A percentile compares a stretch with the other conserved stretches of the same genome.
These are phyloP conservation scores for Rhorus exstirpatorius DNA, from an alignment of 2,888 invertebrate genomes.

Conservation along the genomic window DNA sequence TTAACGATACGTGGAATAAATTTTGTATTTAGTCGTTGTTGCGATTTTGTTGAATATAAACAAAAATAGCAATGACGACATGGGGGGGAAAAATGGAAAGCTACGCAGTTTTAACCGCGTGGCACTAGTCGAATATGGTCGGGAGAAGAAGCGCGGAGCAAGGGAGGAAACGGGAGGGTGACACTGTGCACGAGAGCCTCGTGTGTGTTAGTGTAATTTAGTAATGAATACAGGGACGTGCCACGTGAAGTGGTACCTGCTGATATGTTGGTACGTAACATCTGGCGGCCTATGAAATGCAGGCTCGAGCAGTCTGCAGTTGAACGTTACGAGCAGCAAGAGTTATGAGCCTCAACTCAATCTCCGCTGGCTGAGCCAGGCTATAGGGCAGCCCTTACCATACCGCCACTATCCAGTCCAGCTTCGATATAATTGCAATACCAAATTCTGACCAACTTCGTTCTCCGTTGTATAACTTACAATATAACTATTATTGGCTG, in stretches of 20 bases:
- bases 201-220: slow-evolving; percentile 76
- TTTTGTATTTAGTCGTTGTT: slow-evolving; percentile 19
- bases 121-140: too few species aligned
- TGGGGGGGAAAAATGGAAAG: slow-evolving; percentile 60
- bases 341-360: slow-evolving; percentile 82
- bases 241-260: slow-evolving; percentile 79
- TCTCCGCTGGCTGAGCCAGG: slow-evolving; percentile 73
- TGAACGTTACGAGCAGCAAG: slow-evolving; percentile 82
- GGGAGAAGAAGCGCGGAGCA: neutral
- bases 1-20: slow-evolving; percentile 15
- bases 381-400: slow-evolving; percentile 3
- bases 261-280: slow-evolving; percentile 82
- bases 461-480: slow-evolving; percentile 32
- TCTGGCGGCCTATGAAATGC: slow-evolving; percentile 83
- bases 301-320: slow-evolving; percentile 80
- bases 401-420: slow-evolving; percentile 11
- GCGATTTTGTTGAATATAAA: neutral
- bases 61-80: slow-evolving; percentile 40
- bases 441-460: slow-evolving; percentile 73
- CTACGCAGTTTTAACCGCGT: slow-evolving; percentile 69
- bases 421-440: slow-evolving; percentile 78
- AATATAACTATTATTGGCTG: neutral
- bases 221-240: slow-evolving; percentile 80
- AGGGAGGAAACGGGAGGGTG: neutral
- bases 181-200: slow-evolving; percentile 12